A percentile compares a stretch with the other conserved stretches of the same genome.
Conservation (phyloP, 1,140 invertebrate genomes). For the Holcopasites calliopsidis region DNA sequence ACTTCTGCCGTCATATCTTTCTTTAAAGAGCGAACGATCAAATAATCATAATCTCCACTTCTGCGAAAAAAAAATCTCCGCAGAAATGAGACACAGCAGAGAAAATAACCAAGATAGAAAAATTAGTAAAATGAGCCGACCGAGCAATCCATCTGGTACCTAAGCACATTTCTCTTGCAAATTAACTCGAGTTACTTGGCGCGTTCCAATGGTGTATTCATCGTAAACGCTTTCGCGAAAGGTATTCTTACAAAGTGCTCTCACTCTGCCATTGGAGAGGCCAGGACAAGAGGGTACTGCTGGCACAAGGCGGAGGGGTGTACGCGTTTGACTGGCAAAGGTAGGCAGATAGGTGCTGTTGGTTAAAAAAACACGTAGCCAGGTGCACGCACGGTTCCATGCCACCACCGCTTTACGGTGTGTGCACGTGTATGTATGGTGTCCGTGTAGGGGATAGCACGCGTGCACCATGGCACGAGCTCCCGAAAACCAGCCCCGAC, state of each 20-base stretch:
- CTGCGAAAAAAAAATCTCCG: too few relatives aligned
- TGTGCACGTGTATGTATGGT: neutral
- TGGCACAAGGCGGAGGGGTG: neutral
- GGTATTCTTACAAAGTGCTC: neutral
- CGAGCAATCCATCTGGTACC: neutral
- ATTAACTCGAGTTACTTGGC: neutral
- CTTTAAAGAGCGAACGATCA: too few relatives aligned
- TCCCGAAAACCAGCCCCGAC: constrained; percentile 32
- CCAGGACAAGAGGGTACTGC: neutral
- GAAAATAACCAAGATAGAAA: too few relatives aligned
- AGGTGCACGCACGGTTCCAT: constrained; percentile 4
- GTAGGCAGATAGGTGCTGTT: too few relatives aligned
- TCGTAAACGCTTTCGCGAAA: neutral
- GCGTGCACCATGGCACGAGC: constrained; percentile 37
- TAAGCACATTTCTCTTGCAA: neutral
- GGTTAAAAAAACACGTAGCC: constrained; percentile 9
- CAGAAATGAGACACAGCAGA: too few relatives aligned
- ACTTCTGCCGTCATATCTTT: too few relatives aligned
- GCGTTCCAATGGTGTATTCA: neutral
- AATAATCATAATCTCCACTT: too few relatives aligned
- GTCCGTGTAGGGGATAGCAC: constrained; percentile 5
- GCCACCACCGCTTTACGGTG: constrained; percentile 15
- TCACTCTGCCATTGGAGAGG: neutral
- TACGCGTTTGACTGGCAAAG: constrained; percentile 27
- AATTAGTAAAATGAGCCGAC: too few relatives aligned